Evolutionary conservation across 2,888 invertebrate genomes (phyloP).

Genomic region (Dysmachus trigonus): DNA sequence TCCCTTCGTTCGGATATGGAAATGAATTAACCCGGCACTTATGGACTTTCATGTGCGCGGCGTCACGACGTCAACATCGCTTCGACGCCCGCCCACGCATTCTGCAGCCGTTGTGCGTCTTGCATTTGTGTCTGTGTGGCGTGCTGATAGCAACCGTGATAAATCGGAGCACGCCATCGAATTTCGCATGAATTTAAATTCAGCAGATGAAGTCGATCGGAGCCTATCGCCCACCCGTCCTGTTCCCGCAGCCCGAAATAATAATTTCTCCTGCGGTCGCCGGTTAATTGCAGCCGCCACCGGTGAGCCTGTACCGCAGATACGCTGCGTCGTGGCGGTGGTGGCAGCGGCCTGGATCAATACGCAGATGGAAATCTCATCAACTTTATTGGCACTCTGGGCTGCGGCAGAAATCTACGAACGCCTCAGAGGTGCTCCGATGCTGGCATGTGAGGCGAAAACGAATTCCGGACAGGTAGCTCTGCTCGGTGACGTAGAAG

Average conservation of each 20-base stretch:
- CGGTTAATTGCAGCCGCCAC: constrained; percentile 15
- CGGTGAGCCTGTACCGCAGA: constrained; percentile 36
- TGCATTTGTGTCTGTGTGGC: not conserved
- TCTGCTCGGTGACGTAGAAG: not conserved
- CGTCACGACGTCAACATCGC: not conserved
- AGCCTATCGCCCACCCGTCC: not conserved
- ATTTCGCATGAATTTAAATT: constrained; percentile 26
- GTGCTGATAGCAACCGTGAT: not conserved
- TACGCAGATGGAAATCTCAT: constrained; percentile 45
- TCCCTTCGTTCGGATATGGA: not conserved
- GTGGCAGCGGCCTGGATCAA: constrained; percentile 41
- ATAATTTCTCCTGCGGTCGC: constrained; percentile 28
- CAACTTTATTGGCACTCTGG: constrained; percentile 41
- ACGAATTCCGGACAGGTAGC: not conserved
- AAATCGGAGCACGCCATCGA: not conserved
- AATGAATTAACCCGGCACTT: not conserved
- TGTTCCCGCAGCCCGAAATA: not conserved
- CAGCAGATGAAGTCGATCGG: not conserved
- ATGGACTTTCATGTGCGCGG: not conserved
- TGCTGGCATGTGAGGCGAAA: constrained; percentile 13
- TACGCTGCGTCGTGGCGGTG: constrained; percentile 23
- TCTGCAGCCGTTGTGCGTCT: too few relatives aligned
- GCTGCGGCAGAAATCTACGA: constrained; percentile 34
- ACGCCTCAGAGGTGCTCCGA: not conserved
- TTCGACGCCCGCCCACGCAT: not conserved